Percentiles rank a stretch among this genome's conserved stretches.
These are phyloP conservation scores for Thalassophryne amazonica DNA, from an alignment of 2,797 vertebrate genomes.

Conservation along the genomic window DNA sequence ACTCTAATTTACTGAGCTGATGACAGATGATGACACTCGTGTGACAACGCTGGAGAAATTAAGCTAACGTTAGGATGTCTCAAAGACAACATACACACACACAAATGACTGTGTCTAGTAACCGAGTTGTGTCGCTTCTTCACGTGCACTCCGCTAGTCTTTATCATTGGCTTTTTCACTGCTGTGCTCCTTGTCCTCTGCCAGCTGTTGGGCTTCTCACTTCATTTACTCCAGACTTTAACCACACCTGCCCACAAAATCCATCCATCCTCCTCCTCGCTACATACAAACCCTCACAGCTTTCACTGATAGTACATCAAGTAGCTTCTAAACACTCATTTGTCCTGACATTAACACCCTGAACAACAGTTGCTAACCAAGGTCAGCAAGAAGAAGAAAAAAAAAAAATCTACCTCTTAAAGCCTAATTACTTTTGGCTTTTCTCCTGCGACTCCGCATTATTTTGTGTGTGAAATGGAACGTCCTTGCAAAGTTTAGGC, in stretches of 20 bases:
- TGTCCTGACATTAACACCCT: constrained; percentile 39
- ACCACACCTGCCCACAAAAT: constrained; percentile 76
- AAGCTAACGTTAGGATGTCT: constrained; percentile 47
- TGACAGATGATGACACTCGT: constrained; percentile 52
- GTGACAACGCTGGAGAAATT: constrained; percentile 52
- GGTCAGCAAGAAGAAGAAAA: constrained; percentile 10
- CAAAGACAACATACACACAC: constrained; percentile 60
- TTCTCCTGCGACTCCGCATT: constrained; percentile 13
- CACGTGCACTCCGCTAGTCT: constrained; percentile 11
- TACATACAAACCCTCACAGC: background rate
- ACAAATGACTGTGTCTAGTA: constrained; percentile 50
- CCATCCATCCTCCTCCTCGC: constrained; percentile 28
- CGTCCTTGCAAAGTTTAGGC: constrained; percentile 73
- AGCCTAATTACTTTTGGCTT: constrained; percentile 40
- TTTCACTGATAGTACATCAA: constrained; percentile 15
- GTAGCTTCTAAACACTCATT: constrained; percentile 32
- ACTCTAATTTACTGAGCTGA: constrained; percentile 54
- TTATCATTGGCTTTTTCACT: constrained; percentile 39
- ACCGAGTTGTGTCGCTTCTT: constrained; percentile 52
- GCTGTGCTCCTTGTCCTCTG: constrained; percentile 63
- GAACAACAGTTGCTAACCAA: constrained; percentile 39
- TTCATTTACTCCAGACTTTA: constrained; percentile 79
- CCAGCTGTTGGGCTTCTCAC: constrained; percentile 79
- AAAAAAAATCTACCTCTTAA: constrained; percentile 8
- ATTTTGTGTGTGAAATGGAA: constrained; percentile 50